These are phyloP conservation scores for Synanthedon formicaeformis DNA, from an alignment of 2,888 invertebrate genomes.

Conservation along the genomic window DNA sequence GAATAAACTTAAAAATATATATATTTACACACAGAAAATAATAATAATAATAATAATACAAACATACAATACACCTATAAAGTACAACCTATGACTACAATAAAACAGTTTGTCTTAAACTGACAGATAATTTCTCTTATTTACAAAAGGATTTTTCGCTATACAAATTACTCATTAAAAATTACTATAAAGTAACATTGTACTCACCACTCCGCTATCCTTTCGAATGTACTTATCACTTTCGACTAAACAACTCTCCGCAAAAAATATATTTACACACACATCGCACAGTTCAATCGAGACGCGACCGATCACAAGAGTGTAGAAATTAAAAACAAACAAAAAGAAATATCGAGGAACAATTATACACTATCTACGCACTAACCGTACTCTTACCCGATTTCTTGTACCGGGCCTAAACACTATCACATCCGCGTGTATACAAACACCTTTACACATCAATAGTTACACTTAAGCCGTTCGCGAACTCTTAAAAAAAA, in stretches of 20 bases:
- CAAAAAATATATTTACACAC: slow-evolving; percentile 43
- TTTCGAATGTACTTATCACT: slow-evolving; percentile 56
- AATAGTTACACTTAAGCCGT: slow-evolving; percentile 39
- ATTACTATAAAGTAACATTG: slow-evolving; percentile 66
- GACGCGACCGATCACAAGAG: slow-evolving; percentile 61
- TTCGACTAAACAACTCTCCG: slow-evolving; percentile 27
- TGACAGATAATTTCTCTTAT: slow-evolving; percentile 69
- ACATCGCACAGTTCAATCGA: slow-evolving; percentile 52
- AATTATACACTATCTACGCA: slow-evolving; percentile 56
- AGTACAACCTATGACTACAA: slow-evolving; percentile 65
- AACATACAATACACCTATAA: slow-evolving; percentile 21
- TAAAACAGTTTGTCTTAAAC: slow-evolving; percentile 67
- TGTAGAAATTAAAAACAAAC: slow-evolving; percentile 34
- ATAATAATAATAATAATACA: slow-evolving; percentile 21
- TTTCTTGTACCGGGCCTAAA: slow-evolving; percentile 18
- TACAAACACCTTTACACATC: slow-evolving; percentile 5
- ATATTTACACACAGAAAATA: slow-evolving; percentile 48
- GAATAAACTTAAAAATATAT: slow-evolving; percentile 25
- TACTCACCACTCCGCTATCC: slow-evolving; percentile 62
- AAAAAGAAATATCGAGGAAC: slow-evolving; percentile 53
- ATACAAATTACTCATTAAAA: slow-evolving; percentile 56
- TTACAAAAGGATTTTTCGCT: slow-evolving; percentile 51
- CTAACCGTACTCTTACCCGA: slow-evolving; percentile 46
- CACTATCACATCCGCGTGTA: slow-evolving; percentile 56
- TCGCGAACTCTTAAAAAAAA: slow-evolving; percentile 34